Evolutionary conservation across 2,797 vertebrate genomes (phyloP), one percentile per base, ranked within the genome.

Genomic region (Phylloscopus collybita): DNA sequence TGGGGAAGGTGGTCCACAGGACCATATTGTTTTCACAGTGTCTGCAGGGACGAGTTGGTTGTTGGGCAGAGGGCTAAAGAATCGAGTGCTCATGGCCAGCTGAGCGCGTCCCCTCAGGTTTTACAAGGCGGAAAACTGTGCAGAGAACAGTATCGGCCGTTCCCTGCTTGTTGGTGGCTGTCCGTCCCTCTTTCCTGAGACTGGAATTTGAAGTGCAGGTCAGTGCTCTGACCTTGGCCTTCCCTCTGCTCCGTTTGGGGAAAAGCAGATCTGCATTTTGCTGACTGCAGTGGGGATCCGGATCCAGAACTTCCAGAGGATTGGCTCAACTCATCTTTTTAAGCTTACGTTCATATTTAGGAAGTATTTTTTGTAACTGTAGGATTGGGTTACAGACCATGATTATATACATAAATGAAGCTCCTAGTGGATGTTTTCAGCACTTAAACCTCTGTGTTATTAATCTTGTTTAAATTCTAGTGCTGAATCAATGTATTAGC

Each of bases 41-140:
- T 76, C 74, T 61, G 34, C 44, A 34, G 40, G 27, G 40, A 22
- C 6, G 16, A n/a, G 36, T 32, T 78, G 60, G 12, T 20, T n/a
- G 23, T 12, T 19, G 53, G 49, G 54, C 61, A 69, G 61, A 34
- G 32, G 42, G 49, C 18, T 92, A 2, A 34, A 61, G 57, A 47
- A 9, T 47, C 13, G 5, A 0, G 2, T 7, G 5, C 4, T 26
- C 1, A 3, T 69, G 0, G 0, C 34, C 0, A 11, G 5, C 57
- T 36, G 27, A 67, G 34, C 2, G 4, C 2, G 0, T 44, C 27
- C 27, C 27, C 18, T 79, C 34, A 13, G 53, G 57, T 71, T 83
- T 78, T 74, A 40, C 53, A 7, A 27, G 60, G 64, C n/a, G 13
- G 32, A 56, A 76, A 38, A 27, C 12, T 16, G 16, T 59, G 15